Percentiles rank a stretch among this genome's conserved stretches.
Conservation (phyloP, 2,888 invertebrate genomes). For the Onthophagus sagittarius region DNA sequence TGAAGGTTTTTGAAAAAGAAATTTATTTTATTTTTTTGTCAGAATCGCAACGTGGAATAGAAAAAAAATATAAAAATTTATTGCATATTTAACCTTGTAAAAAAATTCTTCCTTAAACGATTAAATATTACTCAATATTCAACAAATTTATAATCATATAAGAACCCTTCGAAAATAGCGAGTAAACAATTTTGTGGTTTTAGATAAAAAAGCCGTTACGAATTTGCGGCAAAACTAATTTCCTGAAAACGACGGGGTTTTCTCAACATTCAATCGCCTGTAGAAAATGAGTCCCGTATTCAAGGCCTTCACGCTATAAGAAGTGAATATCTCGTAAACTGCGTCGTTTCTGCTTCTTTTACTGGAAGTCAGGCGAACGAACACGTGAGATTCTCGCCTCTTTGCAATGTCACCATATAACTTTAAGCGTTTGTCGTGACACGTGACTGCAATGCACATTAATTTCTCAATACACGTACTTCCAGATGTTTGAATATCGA, state of each 20-base stretch:
- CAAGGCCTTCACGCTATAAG: background rate
- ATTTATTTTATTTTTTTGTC: too few relatives aligned
- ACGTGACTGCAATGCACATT: background rate
- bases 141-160: too few relatives aligned
- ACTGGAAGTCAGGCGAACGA: background rate
- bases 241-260: background rate
- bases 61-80: too few relatives aligned
- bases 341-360: background rate
- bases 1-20: too few relatives aligned
- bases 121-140: too few relatives aligned
- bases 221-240: background rate
- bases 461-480: background rate
- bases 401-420: background rate
- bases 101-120: too few relatives aligned
- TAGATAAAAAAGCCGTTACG: background rate
- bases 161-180: too few relatives aligned
- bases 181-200: background rate
- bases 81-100: too few relatives aligned
- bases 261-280: background rate
- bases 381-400: background rate
- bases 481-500: too few relatives aligned
- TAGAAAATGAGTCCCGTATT: background rate
- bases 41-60: too few relatives aligned
- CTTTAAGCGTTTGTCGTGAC: background rate
- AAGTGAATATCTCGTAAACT: background rate